Base-by-base conservation (phyloP, 37 sponge, comb jelly and placozoan species). In the Halisarca cf. caerulea region DNA sequence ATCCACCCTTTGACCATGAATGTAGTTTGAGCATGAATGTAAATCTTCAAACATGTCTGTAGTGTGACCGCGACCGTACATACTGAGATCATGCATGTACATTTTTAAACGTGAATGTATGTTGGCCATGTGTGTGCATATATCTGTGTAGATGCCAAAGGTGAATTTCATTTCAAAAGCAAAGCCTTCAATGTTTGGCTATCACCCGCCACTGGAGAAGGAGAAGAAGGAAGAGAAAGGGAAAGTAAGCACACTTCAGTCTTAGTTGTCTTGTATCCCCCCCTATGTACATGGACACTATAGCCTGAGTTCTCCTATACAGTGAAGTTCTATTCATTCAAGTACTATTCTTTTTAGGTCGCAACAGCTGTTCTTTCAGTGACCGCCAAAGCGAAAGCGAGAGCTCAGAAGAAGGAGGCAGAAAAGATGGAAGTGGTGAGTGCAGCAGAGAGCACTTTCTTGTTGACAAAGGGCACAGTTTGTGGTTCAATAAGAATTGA, bases 291-390 rank as follows among this genome's bases (percentile, higher is more conserved):
- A n/a, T n/a, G n/a, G n/a, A n/a, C n/a, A n/a, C n/a, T n/a, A n/a
- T n/a, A n/a, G n/a, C n/a, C n/a, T n/a, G n/a, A n/a, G n/a, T n/a
- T n/a, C n/a, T n/a, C n/a, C n/a, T n/a, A n/a, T n/a, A n/a, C n/a
- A n/a, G n/a, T n/a, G n/a, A n/a, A n/a, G n/a, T n/a, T n/a, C n/a
- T n/a, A n/a, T n/a, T n/a, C n/a, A n/a, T n/a, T n/a, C n/a, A 30
- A 1, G 79, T 23, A 20, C 17, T 36, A 7, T n/a, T 20, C 23
- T 18, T 21, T 79, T 7, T 77, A 97, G 97, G 96, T 98, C 2
- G 86, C 93, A 34, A 96, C 97, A 14, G 97, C 97, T 33, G 88
- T 96, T 41, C 86, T 99, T 28, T 99, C 99, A 25, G 99, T 94
- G 0, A 95, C 95, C n/a, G 97, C 92, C 18, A 89, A 89, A 66